Base-by-base conservation (phyloP, 2,888 invertebrate species). In the Neoascia interrupta region DNA sequence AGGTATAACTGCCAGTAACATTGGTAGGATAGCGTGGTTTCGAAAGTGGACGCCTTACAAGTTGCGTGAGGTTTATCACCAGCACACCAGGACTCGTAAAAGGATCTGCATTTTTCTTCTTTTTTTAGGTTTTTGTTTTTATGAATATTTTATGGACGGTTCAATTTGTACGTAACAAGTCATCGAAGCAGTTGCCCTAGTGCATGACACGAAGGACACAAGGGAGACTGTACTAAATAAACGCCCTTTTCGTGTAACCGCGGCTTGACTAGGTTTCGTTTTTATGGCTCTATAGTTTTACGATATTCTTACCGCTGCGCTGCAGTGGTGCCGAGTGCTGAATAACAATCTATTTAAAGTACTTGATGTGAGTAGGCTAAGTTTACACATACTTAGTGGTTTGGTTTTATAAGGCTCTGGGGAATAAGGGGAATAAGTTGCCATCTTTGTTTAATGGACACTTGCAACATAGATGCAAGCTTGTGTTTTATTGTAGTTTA, bases 91-190 rank as follows among this genome's bases (percentile, higher is more conserved):
- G 31, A n/a, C 10, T 63, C 51, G 13, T 54, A 68, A 75, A 75
- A 53, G 37, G 69, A 51, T 64, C 39, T 76, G 23, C 10, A 18
- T 37, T 31, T 49, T n/a, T 36, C 3, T 26, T 5, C 2, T 28
- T 28, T 28, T 54, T 47, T 56, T 36, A 15, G 34, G n/a, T 21
- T 11, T 51, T 39, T 41, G 5, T 31, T 53, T 49, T 53, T 72
- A 49, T 79, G 76, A 72, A 72, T 66, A 79, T 72, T 70, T 76
- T 53, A 76, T 70, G 58, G 31, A n/a, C 26, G 43, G 56, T 60
- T 31, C 36, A 70, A 66, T 60, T 79, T 64, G 56, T 66, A 45
- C 45, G 16, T 31, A 54, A 49, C 61, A n/a, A 31, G 39, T 54
- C 15, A 31, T 6, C 13, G 49, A 54, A 53, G 28, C n/a, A 49